Evolutionary conservation across 2,888 invertebrate genomes (phyloP), one percentile per base, ranked within the genome.

Genomic region (Galeopsomyia nigrocyanea): DNA sequence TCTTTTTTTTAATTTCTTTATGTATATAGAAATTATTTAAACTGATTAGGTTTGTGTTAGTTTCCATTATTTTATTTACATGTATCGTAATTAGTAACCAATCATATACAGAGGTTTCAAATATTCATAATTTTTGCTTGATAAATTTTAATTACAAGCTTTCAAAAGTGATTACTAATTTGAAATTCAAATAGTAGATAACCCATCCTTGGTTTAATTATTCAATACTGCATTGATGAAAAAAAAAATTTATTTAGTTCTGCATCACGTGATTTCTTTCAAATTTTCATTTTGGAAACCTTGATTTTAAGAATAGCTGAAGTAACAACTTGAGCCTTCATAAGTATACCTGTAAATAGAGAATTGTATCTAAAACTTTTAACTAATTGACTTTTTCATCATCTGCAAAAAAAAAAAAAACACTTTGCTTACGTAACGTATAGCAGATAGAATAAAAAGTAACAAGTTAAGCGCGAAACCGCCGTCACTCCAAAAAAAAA

Each of bases 301-400:
- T 39, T n/a, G 55, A 19, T 70, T 46, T 58, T 61, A 65, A 16
- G 47, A 46, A 56, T 31, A n/a, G 13, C 56, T 51, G 19, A 65
- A 57, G 22, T 50, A 47, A 60, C 56, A 47, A 47, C 47, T 64
- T 9, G 53, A 66, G 63, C 53, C 55, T 67, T 64, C n/a, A 0
- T 39, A 67, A 68, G n/a, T 56, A 66, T 51, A 62, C 22, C 19
- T 53, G 68, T 73, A 68, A 17, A 73, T 73, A 69, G 56, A 69
- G 31, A 73, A 55, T 3, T 55, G 22, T 66, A 22, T 56, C 22
- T 26, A 58, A 19, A 39, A 1, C 39, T 14, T 39, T 10, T 56
- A 73, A 68, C 49, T 72, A 68, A 64, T 68, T 61, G 51, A 68
- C 51, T 26, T 56, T 61, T 69, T 65, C 26, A 69, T 73, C 26